These are phyloP conservation scores for Forbesichthys papilliferus DNA, from an alignment of 2,113 vertebrate genomes.

Conservation along the genomic window DNA sequence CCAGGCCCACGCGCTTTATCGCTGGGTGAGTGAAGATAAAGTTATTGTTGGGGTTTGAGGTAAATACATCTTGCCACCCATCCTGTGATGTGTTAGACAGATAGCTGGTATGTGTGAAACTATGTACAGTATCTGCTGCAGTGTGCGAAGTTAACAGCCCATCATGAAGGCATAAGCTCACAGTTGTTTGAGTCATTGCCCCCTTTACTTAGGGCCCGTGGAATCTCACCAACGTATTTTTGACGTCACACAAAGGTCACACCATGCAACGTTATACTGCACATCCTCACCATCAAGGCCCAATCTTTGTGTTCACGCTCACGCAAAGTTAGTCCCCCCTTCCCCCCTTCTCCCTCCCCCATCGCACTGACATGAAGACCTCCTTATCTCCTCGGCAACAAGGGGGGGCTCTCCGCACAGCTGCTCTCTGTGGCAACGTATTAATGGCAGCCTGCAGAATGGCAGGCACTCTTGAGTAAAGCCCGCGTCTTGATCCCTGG, in stretches of 20 bases:
- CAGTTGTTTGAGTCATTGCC: background rate
- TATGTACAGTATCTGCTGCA: background rate
- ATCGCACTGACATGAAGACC: slow-evolving; percentile 1
- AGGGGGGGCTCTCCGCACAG: slow-evolving; percentile 41
- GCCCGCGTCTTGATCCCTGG: slow-evolving; percentile 31
- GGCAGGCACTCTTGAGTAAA: slow-evolving; percentile 40
- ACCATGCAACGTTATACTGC: slow-evolving; percentile 21
- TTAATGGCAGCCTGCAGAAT: slow-evolving; percentile 53
- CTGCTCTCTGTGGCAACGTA: slow-evolving; percentile 60
- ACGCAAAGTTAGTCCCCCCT: slow-evolving; percentile 8
- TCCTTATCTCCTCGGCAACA: slow-evolving; percentile 74
- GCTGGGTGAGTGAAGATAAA: slow-evolving; percentile 6
- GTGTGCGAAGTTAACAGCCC: background rate
- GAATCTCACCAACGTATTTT: slow-evolving; percentile 53
- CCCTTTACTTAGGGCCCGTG: slow-evolving; percentile 38
- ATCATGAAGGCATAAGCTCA: slow-evolving; percentile 18
- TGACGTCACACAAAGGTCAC: slow-evolving; percentile 52
- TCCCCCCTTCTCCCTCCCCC: background rate
- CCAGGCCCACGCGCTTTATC: slow-evolving; percentile 6
- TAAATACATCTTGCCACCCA: background rate
- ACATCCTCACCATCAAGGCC: slow-evolving; percentile 46
- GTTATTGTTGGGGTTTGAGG: slow-evolving; percentile 5
- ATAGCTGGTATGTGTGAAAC: slow-evolving; percentile 18
- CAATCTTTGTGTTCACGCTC: slow-evolving; percentile 52
- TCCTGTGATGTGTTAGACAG: slow-evolving; percentile 2